Evolutionary conservation across 2,888 invertebrate genomes (phyloP), one percentile per base, ranked within the genome.

Genomic region (Limnephilus lunatus): DNA sequence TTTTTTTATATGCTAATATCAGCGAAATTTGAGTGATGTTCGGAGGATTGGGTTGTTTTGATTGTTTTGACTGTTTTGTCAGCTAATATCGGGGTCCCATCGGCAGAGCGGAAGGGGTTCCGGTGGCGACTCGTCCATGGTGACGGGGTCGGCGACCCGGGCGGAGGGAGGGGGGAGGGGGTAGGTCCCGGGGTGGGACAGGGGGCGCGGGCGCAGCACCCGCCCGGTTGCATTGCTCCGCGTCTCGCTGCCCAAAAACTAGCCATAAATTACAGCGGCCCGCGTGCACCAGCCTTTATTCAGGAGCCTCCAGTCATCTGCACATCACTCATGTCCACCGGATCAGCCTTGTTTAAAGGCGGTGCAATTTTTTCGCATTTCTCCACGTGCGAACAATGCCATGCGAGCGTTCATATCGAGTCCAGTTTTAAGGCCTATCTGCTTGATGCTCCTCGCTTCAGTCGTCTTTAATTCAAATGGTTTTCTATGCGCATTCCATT

Each of bases 221-320:
- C 83, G 91, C 92, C 82, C 48, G 83, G 90, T 92, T 88, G 92
- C 93, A 93, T 93, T 93, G 93, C 93, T 81, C 88, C 89, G 93
- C 93, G 92, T 93, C 96, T 91, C 89, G 91, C 89, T 83, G 89
- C 85, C 91, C 91, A 91, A 92, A 92, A 92, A 92, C 91, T 96
- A 96, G 96, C 96, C 96, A 96, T 96, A 96, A 96, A 96, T 96
- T 96, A 96, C 96, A 94, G 32, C 95, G 95, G 32, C 80, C 95
- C 95, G 95, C 96, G 39, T 88, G 68, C 53, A 25, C 68, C 88
- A 31, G 88, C 88, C 80, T 89, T 89, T 89, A 89, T 89, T 80
- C 88, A 14, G 88, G 35, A 68, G 68, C 32, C n/a, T 53, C 25
- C 81, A 89, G 88, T 80, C 39, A 89, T 89, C 88, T 80, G 88